Conservation (phyloP, 2,113 vertebrate species). For the Irena cyanogastra region DNA sequence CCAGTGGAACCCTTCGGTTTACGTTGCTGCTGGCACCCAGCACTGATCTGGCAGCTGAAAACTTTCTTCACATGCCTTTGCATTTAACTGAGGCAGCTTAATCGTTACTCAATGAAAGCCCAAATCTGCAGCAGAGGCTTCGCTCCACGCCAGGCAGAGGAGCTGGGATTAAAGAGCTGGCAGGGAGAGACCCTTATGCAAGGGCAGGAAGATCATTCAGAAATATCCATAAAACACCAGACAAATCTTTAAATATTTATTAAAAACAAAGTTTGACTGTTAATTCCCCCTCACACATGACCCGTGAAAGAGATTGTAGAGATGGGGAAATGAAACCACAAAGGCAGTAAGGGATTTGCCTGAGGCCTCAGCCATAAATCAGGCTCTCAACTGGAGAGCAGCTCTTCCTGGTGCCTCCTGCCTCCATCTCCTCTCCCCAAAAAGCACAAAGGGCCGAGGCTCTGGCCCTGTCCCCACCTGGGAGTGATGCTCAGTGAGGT, state of each 20-base stretch:
- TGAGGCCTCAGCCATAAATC: constrained; percentile 9
- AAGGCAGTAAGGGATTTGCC: constrained; percentile 7
- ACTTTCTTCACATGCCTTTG: not conserved
- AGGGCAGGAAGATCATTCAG: not conserved
- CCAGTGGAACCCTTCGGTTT: not conserved
- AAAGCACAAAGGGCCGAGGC: not conserved
- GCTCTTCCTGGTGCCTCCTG: not conserved
- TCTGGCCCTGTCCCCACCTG: rapidly evolving
- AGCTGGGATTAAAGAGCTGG: not conserved
- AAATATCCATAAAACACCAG: not conserved
- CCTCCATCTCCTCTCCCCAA: not conserved
- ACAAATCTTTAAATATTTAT: not conserved
- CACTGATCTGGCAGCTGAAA: not conserved
- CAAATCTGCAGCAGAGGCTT: not conserved
- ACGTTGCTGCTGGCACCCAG: not conserved
- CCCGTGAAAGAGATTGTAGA: not conserved
- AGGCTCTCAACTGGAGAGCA: not conserved
- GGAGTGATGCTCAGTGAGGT: not conserved
- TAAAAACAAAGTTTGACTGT: constrained; percentile 1
- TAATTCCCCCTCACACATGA: constrained; percentile 25
- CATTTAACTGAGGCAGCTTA: not conserved
- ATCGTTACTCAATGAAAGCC: not conserved
- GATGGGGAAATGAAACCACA: constrained; percentile 38
- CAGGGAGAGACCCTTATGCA: not conserved
- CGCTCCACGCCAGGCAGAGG: not conserved